Percentiles rank a stretch among this genome's conserved stretches.
Evolutionary conservation across 2,888 invertebrate species (phyloP).

Genomic region (Horisme vitalbata): DNA sequence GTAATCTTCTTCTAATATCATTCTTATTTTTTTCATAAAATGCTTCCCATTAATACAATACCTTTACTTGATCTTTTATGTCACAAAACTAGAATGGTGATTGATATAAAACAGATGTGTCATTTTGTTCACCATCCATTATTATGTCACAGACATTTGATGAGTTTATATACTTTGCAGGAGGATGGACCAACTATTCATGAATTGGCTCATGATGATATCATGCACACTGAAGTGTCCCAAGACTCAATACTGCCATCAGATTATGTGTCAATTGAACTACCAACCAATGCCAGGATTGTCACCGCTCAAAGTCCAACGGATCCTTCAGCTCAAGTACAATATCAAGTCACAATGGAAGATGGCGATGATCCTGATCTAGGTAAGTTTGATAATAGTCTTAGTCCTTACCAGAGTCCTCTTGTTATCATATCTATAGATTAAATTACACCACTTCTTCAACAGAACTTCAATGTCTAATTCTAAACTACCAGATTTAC

Average conservation of each 20-base stretch:
- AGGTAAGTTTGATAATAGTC: slow-evolving; percentile 43
- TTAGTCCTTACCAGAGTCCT: no score
- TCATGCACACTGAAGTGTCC: slow-evolving; percentile 58
- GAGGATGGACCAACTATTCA: slow-evolving; percentile 80
- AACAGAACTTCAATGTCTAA: no score
- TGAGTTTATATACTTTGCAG: slow-evolving; percentile 43
- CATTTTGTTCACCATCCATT: no score
- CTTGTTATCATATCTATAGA: no score
- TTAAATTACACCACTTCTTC: no score
- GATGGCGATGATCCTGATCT: slow-evolving; percentile 67
- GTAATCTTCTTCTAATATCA: not conserved
- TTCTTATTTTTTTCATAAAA: slow-evolving; percentile 10
- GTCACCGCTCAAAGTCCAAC: slow-evolving; percentile 37
- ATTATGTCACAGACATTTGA: no score
- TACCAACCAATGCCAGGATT: slow-evolving; percentile 40
- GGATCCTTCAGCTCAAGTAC: slow-evolving; percentile 47
- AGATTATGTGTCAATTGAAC: slow-evolving; percentile 56
- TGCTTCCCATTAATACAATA: no score
- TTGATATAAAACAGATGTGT: no score
- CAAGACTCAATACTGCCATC: slow-evolving; percentile 56
- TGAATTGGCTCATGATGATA: slow-evolving; percentile 75
- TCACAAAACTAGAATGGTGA: no score
- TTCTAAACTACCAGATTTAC: no score
- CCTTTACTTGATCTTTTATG: no score
- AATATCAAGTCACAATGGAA: slow-evolving; percentile 75